These are phyloP conservation scores for Diachasmimorpha longicaudata DNA, from an alignment of 1,140 invertebrate genomes.

Conservation along the genomic window DNA sequence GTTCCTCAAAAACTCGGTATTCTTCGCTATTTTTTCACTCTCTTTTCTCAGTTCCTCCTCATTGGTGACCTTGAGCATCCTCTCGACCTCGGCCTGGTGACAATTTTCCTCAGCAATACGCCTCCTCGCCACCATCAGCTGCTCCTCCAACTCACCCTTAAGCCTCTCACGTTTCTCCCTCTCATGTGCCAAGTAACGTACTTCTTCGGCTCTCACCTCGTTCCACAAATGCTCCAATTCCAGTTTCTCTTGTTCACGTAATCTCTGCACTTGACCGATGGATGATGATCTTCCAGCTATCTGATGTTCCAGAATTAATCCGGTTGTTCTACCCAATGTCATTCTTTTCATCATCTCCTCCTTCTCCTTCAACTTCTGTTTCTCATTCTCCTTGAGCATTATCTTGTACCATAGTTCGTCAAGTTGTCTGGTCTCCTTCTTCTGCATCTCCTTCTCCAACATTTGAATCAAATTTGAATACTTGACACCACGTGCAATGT, in stretches of 20 bases:
- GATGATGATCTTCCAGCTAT: constrained; percentile 35
- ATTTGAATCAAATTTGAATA: constrained; percentile 48
- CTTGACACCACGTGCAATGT: constrained; percentile 40
- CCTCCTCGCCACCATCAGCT: constrained; percentile 30
- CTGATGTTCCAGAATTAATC: constrained; percentile 33
- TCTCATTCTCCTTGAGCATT: constrained; percentile 39
- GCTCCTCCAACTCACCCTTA: constrained; percentile 41
- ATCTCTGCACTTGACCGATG: constrained; percentile 28
- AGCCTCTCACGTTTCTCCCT: constrained; percentile 29
- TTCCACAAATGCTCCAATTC: constrained; percentile 30
- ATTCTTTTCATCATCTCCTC: constrained; percentile 26
- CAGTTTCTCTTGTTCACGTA: constrained; percentile 33
- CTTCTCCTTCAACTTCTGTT: constrained; percentile 29
- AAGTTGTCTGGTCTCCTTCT: constrained; percentile 31
- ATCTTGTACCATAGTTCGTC: constrained; percentile 40
- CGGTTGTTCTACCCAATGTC: background rate
- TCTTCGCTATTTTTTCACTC: background rate
- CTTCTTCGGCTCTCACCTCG: constrained; percentile 31
- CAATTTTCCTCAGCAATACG: constrained; percentile 30
- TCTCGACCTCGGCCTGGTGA: constrained; percentile 33
- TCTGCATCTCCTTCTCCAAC: constrained; percentile 38
- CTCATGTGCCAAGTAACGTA: constrained; percentile 24
- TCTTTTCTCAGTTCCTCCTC: constrained; percentile 35
- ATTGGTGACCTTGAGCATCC: constrained; percentile 14
- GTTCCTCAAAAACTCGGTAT: constrained; percentile 23